These are phyloP conservation scores for Crotalus viridis DNA, from an alignment of 2,113 vertebrate species.

Conservation along the genomic window DNA sequence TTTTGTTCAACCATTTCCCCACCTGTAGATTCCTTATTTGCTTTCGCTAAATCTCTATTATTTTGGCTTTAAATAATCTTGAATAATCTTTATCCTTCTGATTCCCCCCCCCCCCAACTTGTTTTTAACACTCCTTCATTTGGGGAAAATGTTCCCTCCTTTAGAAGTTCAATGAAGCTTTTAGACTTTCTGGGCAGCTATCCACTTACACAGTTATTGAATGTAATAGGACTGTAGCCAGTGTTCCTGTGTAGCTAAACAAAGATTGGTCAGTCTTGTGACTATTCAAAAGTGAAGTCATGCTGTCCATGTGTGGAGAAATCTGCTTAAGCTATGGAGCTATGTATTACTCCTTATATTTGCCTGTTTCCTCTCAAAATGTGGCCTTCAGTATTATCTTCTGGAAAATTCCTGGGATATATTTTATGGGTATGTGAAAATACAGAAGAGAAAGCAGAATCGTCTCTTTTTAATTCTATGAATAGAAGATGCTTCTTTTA, in stretches of 20 bases:
- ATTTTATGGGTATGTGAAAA: not conserved
- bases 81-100: not conserved
- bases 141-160: not conserved
- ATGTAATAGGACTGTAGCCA: not conserved
- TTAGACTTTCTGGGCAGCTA: not conserved
- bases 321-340: not conserved
- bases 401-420: not conserved
- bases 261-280: not conserved
- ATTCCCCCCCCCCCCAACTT: not conserved
- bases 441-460: not conserved
- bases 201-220: not conserved
- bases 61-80: not conserved
- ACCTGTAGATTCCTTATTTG: not conserved
- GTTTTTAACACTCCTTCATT: not conserved
- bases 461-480: not conserved
- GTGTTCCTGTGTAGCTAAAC: not conserved
- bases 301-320: not conserved
- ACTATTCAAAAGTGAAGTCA: not conserved
- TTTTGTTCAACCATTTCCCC: not conserved
- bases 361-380: not conserved
- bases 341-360: not conserved
- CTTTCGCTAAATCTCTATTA: not conserved
- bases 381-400: not conserved
- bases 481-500: not conserved
- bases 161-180: constrained; percentile 1